Evolutionary conservation across 1,140 invertebrate species (phyloP).

Genomic region (Lanistes nyassanus): DNA sequence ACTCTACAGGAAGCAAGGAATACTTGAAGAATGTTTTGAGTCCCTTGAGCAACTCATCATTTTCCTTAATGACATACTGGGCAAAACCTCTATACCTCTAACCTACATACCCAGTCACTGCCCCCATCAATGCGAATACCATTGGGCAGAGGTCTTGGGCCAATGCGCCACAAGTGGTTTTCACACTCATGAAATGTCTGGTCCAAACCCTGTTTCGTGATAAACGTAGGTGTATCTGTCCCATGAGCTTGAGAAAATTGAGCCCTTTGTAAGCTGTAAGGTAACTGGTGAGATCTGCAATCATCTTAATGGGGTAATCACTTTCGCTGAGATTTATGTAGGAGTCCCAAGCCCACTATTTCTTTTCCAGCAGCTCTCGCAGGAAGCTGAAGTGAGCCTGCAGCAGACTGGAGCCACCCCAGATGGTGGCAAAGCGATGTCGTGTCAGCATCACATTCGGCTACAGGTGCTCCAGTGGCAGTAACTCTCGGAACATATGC

Average conservation of each 20-base stretch:
- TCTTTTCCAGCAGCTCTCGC: constrained; percentile 54
- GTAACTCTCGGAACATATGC: constrained; percentile 88
- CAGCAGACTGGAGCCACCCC: constrained; percentile 96
- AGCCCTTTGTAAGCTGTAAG: constrained; percentile 84
- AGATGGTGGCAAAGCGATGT: constrained; percentile 90
- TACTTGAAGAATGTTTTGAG: constrained; percentile 85
- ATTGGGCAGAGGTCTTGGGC: constrained; percentile 81
- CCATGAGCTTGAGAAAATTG: constrained; percentile 97
- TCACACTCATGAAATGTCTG: constrained; percentile 98
- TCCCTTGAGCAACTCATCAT: constrained; percentile 75
- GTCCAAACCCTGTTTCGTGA: constrained; percentile 84
- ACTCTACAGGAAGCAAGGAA: constrained; percentile 93
- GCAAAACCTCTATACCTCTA: constrained; percentile 91
- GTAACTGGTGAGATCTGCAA: constrained; percentile 83
- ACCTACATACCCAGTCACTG: constrained; percentile 96
- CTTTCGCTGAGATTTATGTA: constrained; percentile 98
- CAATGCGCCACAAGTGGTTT: constrained; percentile 95
- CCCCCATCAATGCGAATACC: constrained; percentile 89
- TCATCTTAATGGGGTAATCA: constrained; percentile 94
- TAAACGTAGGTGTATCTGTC: constrained; percentile 92
- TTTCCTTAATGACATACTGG: constrained; percentile 76
- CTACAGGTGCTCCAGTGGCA: constrained; percentile 76
- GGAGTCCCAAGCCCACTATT: constrained; percentile 86
- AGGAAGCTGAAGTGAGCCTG: constrained; percentile 86
- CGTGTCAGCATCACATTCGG: constrained; percentile 85